Conservation (phyloP, 2,888 invertebrate genomes). For the Lymantria monacha region DNA sequence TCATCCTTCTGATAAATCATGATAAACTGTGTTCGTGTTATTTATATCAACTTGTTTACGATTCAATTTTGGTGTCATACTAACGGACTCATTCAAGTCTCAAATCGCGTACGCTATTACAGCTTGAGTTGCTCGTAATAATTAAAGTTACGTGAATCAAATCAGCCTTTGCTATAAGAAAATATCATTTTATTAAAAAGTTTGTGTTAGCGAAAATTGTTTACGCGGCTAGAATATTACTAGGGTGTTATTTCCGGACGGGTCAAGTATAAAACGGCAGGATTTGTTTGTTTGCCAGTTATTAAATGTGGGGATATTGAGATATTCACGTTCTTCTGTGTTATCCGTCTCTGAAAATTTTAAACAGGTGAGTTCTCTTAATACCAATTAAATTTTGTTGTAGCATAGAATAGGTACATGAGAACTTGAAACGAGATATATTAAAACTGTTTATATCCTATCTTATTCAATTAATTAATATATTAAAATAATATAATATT, state of each 20-base stretch:
- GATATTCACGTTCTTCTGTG: background rate
- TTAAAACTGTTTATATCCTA: too few relatives aligned
- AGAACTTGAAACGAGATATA: too few relatives aligned
- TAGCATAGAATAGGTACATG: too few relatives aligned
- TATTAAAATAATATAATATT: too few relatives aligned
- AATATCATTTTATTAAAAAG: slow-evolving; percentile 17
- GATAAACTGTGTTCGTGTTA: slow-evolving; percentile 53
- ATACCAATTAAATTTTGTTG: background rate
- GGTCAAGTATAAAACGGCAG: slow-evolving; percentile 38
- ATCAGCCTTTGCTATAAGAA: slow-evolving; percentile 24
- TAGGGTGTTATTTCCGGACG: slow-evolving; percentile 23
- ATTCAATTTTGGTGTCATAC: slow-evolving; percentile 33
- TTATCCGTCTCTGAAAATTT: background rate
- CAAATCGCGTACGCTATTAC: slow-evolving; percentile 18
- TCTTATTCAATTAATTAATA: too few relatives aligned
- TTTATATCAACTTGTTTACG: slow-evolving; percentile 57
- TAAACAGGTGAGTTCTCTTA: slow-evolving; percentile 16
- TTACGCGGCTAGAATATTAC: slow-evolving; percentile 30
- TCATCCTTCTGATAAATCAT: slow-evolving; percentile 35
- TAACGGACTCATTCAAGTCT: slow-evolving; percentile 37
- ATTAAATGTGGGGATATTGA: slow-evolving; percentile 22
- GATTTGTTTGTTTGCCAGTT: slow-evolving; percentile 21
- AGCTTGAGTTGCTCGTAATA: slow-evolving; percentile 7
- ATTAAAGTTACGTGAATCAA: slow-evolving; percentile 27
- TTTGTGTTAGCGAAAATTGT: slow-evolving; percentile 24